Evolutionary conservation across 2,113 vertebrate species (phyloP).

Genomic region (Acanthochromis polyacanthus): DNA sequence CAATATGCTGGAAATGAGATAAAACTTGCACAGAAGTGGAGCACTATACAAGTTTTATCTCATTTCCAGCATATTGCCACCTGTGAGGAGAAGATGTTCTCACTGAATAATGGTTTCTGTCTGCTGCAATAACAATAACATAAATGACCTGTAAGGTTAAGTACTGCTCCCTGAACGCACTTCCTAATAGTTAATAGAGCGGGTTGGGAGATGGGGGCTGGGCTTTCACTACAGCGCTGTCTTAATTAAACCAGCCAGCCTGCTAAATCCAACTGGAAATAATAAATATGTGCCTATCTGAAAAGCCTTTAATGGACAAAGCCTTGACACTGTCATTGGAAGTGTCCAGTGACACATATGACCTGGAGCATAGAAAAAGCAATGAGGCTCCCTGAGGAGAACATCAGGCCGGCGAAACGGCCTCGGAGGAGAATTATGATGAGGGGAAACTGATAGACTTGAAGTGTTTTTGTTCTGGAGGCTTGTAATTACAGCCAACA

Average conservation of each 20-base stretch:
- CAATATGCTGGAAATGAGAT: too few relatives aligned
- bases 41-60: background rate
- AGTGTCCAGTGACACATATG: slow-evolving; percentile 2
- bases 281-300: slow-evolving; percentile 20
- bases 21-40: too few relatives aligned
- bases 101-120: background rate
- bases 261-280: slow-evolving; percentile 9
- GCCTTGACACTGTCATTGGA: slow-evolving; percentile 19
- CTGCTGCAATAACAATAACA: slow-evolving; percentile 27
- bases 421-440: slow-evolving; percentile 49
- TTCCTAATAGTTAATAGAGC: slow-evolving; percentile 35
- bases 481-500: slow-evolving; percentile 67
- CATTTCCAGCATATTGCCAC: background rate
- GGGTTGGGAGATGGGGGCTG: background rate
- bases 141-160: slow-evolving; percentile 39
- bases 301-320: slow-evolving; percentile 41
- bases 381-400: slow-evolving; percentile 39
- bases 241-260: slow-evolving; percentile 54
- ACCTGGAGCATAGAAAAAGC: slow-evolving; percentile 31
- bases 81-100: slow-evolving; percentile 1
- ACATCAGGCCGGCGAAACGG: slow-evolving; percentile 25
- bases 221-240: background rate
- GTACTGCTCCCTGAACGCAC: slow-evolving; percentile 15
- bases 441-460: slow-evolving; percentile 61
- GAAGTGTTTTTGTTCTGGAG: slow-evolving; percentile 57